These are phyloP conservation scores for Oreocharis arfaki DNA, from an alignment of 2,113 vertebrate genomes.

Conservation along the genomic window DNA sequence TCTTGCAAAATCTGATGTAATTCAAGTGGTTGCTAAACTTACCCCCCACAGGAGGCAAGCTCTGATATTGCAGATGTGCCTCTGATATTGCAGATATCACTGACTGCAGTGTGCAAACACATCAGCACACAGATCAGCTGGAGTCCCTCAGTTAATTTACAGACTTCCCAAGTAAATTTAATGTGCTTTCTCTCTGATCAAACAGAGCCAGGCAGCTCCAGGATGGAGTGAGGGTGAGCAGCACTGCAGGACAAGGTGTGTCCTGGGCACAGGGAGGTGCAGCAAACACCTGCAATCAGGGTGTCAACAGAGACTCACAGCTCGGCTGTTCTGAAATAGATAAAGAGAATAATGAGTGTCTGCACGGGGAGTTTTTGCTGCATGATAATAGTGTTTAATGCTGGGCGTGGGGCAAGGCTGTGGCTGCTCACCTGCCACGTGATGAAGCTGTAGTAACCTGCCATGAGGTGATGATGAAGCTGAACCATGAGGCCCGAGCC, in stretches of 20 bases:
- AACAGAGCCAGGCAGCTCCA: rapidly evolving
- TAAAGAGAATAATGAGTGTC: neutral
- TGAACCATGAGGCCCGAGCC: neutral
- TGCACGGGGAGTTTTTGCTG: neutral
- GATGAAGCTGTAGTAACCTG: neutral
- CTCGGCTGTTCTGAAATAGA: neutral
- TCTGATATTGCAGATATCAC: rapidly evolving
- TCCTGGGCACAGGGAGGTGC: neutral
- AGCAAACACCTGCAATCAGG: neutral
- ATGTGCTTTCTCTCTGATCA: neutral
- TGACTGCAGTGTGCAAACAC: rapidly evolving
- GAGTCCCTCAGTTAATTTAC: neutral
- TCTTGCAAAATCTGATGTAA: neutral
- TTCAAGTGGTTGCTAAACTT: neutral
- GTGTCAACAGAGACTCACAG: neutral
- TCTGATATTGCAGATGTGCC: neutral
- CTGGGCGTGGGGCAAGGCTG: neutral
- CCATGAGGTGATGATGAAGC: neutral
- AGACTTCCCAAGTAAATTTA: neutral
- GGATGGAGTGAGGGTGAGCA: neutral
- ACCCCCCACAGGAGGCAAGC: rapidly evolving
- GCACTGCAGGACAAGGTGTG: neutral
- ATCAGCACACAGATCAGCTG: neutral
- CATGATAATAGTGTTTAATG: neutral
- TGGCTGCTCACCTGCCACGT: neutral